Evolutionary conservation across 2,113 vertebrate species (phyloP).

Genomic region (Neolamprologus tretocephalus): DNA sequence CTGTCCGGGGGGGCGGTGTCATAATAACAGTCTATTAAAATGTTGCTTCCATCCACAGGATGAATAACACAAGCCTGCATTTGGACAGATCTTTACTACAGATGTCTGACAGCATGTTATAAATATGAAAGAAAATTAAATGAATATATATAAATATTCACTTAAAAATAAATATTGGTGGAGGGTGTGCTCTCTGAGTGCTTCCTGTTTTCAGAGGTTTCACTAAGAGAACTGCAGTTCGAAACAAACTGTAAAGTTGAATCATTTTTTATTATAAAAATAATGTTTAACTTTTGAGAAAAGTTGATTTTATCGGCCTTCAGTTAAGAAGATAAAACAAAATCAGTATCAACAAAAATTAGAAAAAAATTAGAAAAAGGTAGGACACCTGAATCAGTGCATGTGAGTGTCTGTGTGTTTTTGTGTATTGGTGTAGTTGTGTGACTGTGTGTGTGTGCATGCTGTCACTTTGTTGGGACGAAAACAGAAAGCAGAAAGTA

Average conservation of each 20-base stretch:
- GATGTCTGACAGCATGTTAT: rapidly evolving
- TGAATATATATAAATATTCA: rapidly evolving
- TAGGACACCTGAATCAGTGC: rapidly evolving
- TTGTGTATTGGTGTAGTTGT: rapidly evolving
- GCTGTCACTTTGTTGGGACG: rapidly evolving
- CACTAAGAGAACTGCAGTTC: not conserved
- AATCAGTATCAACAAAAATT: not conserved
- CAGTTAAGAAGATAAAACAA: not conserved
- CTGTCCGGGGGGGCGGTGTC: too few relatives aligned
- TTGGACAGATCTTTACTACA: rapidly evolving
- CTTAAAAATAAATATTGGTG: not conserved
- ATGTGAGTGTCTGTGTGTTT: not conserved
- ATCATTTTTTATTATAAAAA: not conserved
- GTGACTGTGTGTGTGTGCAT: too few relatives aligned
- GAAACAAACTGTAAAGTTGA: not conserved
- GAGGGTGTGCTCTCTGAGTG: not conserved
- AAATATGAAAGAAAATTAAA: not conserved
- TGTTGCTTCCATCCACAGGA: not conserved
- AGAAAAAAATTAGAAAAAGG: too few relatives aligned
- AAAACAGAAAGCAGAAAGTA: not conserved
- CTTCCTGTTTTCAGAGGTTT: not conserved
- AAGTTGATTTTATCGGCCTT: rapidly evolving
- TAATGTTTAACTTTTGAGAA: rapidly evolving
- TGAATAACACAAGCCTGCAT: rapidly evolving
- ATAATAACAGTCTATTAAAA: not conserved